Evolutionary conservation across 1,140 invertebrate species (phyloP).

Genomic region (Trachymyrmex cornetzi): DNA sequence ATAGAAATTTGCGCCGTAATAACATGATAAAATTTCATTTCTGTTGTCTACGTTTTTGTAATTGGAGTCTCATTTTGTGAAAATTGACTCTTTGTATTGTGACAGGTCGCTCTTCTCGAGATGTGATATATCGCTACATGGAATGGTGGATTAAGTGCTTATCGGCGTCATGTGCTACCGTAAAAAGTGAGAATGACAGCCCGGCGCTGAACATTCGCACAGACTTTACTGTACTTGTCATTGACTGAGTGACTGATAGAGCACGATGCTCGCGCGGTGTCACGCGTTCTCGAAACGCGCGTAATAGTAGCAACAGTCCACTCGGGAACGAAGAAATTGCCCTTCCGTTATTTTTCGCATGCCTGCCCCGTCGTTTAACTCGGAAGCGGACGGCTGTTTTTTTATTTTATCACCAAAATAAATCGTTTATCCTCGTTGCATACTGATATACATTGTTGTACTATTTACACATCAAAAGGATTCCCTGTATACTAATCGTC

Average conservation of each 20-base stretch:
- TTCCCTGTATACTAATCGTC: background rate
- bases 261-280: slow-evolving; percentile 56
- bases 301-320: slow-evolving; percentile 19
- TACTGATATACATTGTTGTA: slow-evolving; percentile 7
- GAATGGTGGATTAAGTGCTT: slow-evolving; percentile 57
- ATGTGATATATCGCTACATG: slow-evolving; percentile 24
- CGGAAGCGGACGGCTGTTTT: background rate
- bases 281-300: slow-evolving; percentile 60
- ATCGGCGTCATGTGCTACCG: slow-evolving; percentile 55
- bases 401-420: slow-evolving; percentile 30
- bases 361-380: slow-evolving; percentile 45
- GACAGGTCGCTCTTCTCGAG: background rate
- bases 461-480: background rate
- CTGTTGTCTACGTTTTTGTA: background rate
- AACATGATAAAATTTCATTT: background rate
- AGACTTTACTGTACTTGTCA: slow-evolving; percentile 72
- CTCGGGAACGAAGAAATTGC: slow-evolving; percentile 67
- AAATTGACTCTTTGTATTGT: slow-evolving; percentile 6
- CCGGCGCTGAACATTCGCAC: slow-evolving; percentile 54
- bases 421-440: slow-evolving; percentile 35
- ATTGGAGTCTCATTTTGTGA: slow-evolving; percentile 5
- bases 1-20: background rate
- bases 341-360: slow-evolving; percentile 72
- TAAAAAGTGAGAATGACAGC: slow-evolving; percentile 72
- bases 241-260: slow-evolving; percentile 70